A percentile compares a stretch with the other conserved stretches of the same genome.
phyloP scores from a whole-genome alignment of 2,113 vertebrate species.

The Psettodes erumei region DNA sequence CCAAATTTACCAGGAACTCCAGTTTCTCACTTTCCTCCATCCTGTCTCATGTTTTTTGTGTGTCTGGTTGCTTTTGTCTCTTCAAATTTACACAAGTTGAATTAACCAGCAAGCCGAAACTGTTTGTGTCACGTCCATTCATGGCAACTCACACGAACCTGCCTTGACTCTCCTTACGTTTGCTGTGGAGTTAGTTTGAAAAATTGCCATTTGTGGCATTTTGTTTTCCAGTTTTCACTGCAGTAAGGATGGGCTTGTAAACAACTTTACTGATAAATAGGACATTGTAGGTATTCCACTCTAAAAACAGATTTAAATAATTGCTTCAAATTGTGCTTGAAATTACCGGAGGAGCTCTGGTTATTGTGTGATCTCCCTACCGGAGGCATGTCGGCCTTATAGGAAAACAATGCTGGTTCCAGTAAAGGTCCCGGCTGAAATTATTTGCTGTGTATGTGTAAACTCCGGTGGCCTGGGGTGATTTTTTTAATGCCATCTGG shows the following conservation, averaged over 20 bases:
- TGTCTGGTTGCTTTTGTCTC: not conserved
- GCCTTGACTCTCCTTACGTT: not conserved
- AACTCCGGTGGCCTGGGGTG: slow-evolving; percentile 9
- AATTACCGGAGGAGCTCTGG: not conserved
- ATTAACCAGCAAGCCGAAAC: not conserved
- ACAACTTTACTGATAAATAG: not conserved
- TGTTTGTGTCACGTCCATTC: not conserved
- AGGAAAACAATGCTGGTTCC: not conserved
- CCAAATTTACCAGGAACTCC: not conserved
- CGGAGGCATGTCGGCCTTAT: not conserved
- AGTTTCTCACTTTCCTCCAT: slow-evolving; percentile 1
- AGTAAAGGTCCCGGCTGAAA: not conserved
- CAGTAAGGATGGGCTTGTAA: not conserved
- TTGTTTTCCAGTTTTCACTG: not conserved
- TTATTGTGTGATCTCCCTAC: not conserved
- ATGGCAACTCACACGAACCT: not conserved
- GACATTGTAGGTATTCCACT: too few species aligned
- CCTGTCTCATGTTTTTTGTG: not conserved
- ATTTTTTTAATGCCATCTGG: slow-evolving; percentile 64
- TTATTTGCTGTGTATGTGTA: slow-evolving; percentile 6
- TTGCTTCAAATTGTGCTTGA: too few species aligned
- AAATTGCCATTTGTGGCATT: too few species aligned
- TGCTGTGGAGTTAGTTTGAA: not conserved
- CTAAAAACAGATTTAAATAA: too few species aligned
- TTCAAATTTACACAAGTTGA: not conserved